phyloP scores from a whole-genome alignment of 2,888 invertebrate species.

The Scotopteryx bipunctaria region DNA sequence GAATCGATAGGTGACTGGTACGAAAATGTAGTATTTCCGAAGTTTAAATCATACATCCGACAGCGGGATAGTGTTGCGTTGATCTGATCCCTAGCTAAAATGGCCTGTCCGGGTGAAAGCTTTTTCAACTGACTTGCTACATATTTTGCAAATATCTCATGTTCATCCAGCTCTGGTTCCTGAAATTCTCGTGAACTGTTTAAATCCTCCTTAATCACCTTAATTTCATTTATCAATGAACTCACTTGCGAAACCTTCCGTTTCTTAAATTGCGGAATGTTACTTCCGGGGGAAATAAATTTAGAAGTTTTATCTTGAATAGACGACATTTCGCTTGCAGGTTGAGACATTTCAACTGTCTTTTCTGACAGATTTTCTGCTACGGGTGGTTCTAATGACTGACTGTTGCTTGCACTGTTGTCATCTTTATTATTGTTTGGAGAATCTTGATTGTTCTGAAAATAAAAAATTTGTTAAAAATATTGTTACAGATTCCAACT shows the following conservation, averaged over 20 bases:
- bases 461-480: slow-evolving; percentile 26
- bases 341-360: slow-evolving; percentile 25
- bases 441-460: slow-evolving; percentile 29
- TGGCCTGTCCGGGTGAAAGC: slow-evolving; percentile 26
- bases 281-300: slow-evolving; percentile 21
- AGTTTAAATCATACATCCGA: slow-evolving; percentile 24
- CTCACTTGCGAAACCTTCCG: slow-evolving; percentile 17
- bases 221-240: slow-evolving; percentile 27
- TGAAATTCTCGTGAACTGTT: slow-evolving; percentile 26
- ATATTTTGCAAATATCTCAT: slow-evolving; percentile 27
- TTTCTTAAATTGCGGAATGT: slow-evolving; percentile 18
- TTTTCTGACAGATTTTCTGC: slow-evolving; percentile 25
- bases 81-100: slow-evolving; percentile 26
- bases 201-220: slow-evolving; percentile 27
- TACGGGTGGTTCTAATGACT: slow-evolving; percentile 30
- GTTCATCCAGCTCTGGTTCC: slow-evolving; percentile 26
- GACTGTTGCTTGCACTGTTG: slow-evolving; percentile 31
- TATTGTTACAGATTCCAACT: slow-evolving; percentile 25
- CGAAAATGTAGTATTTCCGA: slow-evolving; percentile 29
- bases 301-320: slow-evolving; percentile 22
- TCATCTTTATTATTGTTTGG: slow-evolving; percentile 27
- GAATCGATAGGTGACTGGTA: slow-evolving; percentile 29
- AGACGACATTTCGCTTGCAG: slow-evolving; percentile 23
- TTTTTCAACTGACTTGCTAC: slow-evolving; percentile 28
- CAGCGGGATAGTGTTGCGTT: slow-evolving; percentile 22